A percentile compares a stretch with the other conserved stretches of the same genome.
These are phyloP conservation scores for Xestia sexstrigata DNA, from an alignment of 2,888 invertebrate genomes.

Conservation along the genomic window DNA sequence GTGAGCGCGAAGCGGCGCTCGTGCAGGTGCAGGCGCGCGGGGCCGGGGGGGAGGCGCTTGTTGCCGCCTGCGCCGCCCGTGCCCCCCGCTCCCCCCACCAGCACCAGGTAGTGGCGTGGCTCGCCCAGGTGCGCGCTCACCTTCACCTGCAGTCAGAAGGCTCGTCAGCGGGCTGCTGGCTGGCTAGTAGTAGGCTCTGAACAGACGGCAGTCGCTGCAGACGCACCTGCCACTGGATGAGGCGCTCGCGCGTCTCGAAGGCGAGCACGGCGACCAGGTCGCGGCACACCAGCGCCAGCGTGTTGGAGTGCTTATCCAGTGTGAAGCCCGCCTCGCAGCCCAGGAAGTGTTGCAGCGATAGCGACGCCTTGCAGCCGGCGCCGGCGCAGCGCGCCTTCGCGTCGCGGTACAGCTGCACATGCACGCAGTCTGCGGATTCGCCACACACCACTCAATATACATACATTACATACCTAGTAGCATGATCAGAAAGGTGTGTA, in stretches of 20 bases:
- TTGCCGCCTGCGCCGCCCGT: slow-evolving; percentile 88
- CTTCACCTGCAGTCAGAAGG: slow-evolving; percentile 77
- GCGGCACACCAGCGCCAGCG: slow-evolving; percentile 96
- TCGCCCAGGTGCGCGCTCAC: slow-evolving; percentile 80
- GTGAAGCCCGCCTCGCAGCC: slow-evolving; percentile 96
- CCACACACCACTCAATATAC: neutral
- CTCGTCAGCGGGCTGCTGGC: neutral
- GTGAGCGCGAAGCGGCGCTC: slow-evolving; percentile 95
- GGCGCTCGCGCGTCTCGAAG: slow-evolving; percentile 96
- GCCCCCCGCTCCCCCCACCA: slow-evolving; percentile 83
- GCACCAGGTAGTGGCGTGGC: slow-evolving; percentile 81
- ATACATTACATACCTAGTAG: neutral
- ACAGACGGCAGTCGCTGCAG: neutral
- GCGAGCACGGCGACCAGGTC: slow-evolving; percentile 96
- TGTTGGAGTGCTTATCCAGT: slow-evolving; percentile 97
- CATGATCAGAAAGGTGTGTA: neutral
- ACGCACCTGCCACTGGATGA: slow-evolving; percentile 96
- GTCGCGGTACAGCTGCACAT: slow-evolving; percentile 96
- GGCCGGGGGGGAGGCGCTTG: slow-evolving; percentile 93
- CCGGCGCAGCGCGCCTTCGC: slow-evolving; percentile 92
- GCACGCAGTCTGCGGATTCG: slow-evolving; percentile 94
- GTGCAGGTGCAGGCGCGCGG: slow-evolving; percentile 95
- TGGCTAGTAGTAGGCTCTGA: neutral
- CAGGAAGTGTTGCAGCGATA: slow-evolving; percentile 96
- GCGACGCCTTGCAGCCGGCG: slow-evolving; percentile 93